Evolutionary conservation across 2,888 invertebrate genomes (phyloP).

Genomic region (Ophion costatus): DNA sequence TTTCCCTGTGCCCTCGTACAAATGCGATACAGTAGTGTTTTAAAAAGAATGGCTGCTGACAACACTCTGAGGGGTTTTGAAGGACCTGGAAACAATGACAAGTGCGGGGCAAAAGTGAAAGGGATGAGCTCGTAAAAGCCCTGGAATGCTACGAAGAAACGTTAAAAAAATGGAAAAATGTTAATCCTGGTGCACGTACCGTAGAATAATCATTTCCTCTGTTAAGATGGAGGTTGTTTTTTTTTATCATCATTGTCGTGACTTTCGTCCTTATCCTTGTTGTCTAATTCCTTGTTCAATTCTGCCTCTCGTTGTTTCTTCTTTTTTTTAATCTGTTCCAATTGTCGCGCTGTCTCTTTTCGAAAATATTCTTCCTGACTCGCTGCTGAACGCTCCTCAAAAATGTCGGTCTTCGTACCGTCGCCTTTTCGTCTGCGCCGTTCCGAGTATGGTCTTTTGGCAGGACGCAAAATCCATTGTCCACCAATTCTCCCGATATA

Average conservation of each 20-base stretch:
- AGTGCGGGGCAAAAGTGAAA: no score
- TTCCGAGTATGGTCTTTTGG: conserved; percentile 70
- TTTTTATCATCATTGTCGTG: conserved; percentile 30
- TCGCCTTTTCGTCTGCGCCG: conserved; percentile 76
- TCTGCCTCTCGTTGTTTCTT: conserved; percentile 37
- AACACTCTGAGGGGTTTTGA: no score
- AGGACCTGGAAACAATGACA: no score
- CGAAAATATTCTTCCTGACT: conserved; percentile 79
- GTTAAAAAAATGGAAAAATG: not conserved
- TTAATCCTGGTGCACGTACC: not conserved
- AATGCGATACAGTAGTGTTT: no score
- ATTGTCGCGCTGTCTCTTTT: conserved; percentile 75
- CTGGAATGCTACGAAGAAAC: not conserved
- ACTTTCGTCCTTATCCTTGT: conserved; percentile 25
- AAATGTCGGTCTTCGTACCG: conserved; percentile 77
- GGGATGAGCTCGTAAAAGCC: no score
- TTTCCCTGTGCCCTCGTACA: no score
- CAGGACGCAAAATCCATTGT: conserved; percentile 18
- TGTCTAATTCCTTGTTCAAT: not conserved
- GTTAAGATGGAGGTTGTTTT: conserved; percentile 18
- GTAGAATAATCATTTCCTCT: conserved; percentile 10
- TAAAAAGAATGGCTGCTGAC: no score
- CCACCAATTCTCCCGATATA: conserved; percentile 14
- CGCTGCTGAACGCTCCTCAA: conserved; percentile 77
- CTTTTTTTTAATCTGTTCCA: conserved; percentile 69